Conservation (phyloP, 2,113 vertebrate genomes). For the Papio anubis region DNA sequence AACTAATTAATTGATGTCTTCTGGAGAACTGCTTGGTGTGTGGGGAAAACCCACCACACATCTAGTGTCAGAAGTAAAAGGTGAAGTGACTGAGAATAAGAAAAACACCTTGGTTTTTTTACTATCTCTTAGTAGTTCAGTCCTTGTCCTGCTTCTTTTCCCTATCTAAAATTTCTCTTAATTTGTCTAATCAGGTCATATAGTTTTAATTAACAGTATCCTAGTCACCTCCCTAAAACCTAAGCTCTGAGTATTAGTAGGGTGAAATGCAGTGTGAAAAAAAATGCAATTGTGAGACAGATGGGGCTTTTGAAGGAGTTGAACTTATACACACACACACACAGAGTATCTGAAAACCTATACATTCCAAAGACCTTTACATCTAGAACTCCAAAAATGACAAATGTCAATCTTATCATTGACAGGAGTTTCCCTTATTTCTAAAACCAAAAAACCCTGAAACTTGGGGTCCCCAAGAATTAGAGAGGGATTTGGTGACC, state of each 20-base stretch:
- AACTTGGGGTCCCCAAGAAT: background rate
- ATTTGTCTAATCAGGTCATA: background rate
- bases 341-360: background rate
- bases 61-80: background rate
- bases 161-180: background rate
- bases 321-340: background rate
- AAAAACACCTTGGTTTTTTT: background rate
- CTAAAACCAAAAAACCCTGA: constrained; percentile 28
- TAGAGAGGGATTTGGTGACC: background rate
- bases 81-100: background rate
- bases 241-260: background rate
- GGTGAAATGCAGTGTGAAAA: background rate
- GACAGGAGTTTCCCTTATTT: background rate
- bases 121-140: background rate
- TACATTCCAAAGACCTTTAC: background rate
- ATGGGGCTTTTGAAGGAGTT: background rate
- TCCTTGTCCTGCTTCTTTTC: background rate
- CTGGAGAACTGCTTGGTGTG: background rate
- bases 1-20: background rate
- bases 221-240: background rate
- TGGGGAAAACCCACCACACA: background rate
- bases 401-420: background rate
- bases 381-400: background rate
- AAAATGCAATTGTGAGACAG: background rate
- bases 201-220: background rate